phyloP scores from a whole-genome alignment of 2,888 invertebrate species.

The Protodeltote pygarga region DNA sequence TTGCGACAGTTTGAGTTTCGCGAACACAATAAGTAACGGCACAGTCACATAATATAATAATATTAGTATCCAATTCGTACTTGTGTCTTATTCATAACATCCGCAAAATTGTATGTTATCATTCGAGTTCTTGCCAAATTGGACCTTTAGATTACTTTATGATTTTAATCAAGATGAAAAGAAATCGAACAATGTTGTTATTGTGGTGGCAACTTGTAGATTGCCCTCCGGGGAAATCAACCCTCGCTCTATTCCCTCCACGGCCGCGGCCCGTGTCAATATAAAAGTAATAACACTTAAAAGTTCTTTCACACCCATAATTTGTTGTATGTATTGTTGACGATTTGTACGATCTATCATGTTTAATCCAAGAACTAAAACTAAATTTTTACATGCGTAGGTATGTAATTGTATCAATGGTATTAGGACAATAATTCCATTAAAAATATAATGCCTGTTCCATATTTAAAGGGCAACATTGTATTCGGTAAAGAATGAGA shows the following conservation, averaged over 20 bases:
- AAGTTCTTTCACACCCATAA: constrained; percentile 21
- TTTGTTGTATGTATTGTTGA: too few species aligned
- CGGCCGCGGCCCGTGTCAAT: constrained; percentile 7
- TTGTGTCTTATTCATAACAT: neutral
- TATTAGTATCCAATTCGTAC: neutral
- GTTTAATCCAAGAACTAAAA: neutral
- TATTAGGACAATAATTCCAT: constrained; percentile 31
- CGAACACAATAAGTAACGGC: too few species aligned
- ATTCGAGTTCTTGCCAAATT: constrained; percentile 45
- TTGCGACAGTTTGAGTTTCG: too few species aligned
- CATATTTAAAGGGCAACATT: constrained; percentile 68
- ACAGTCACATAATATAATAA: too few species aligned
- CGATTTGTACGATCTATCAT: too few species aligned
- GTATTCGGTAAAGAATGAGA: constrained; percentile 62
- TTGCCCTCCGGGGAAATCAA: constrained; percentile 70
- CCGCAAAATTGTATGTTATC: constrained; percentile 18
- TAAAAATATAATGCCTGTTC: constrained; percentile 51
- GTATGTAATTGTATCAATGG: neutral
- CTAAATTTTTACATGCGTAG: constrained; percentile 3
- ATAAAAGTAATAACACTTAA: constrained; percentile 17
- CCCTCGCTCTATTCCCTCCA: constrained; percentile 38
- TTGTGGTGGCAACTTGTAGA: constrained; percentile 62
- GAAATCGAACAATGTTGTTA: constrained; percentile 43
- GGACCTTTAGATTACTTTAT: constrained; percentile 58
- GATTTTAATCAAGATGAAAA: constrained; percentile 75